Percentiles rank a stretch among this genome's conserved stretches.
These are phyloP conservation scores for Hylomyscus alleni DNA, from an alignment of 2,797 vertebrate genomes.

Conservation along the genomic window DNA sequence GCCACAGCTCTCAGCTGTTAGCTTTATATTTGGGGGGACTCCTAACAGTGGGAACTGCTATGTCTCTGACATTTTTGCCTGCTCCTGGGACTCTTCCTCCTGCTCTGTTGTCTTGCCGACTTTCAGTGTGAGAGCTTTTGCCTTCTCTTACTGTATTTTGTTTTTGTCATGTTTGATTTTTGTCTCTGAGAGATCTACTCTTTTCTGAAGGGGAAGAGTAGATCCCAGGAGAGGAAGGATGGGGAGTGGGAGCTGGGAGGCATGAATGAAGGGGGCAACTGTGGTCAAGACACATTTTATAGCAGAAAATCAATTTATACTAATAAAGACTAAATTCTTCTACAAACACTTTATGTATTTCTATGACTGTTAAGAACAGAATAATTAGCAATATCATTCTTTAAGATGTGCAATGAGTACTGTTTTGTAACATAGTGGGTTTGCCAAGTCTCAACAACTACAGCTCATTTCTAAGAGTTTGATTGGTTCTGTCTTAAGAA, in stretches of 20 bases:
- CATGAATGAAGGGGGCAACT: background rate
- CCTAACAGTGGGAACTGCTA: too few species aligned
- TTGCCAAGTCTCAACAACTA: slow-evolving; percentile 38
- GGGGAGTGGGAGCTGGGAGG: too few species aligned
- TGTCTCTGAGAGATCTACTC: background rate
- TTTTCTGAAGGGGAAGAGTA: background rate
- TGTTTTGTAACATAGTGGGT: background rate
- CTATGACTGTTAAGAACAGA: background rate
- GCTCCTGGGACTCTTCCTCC: too few species aligned
- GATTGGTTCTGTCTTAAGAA: background rate
- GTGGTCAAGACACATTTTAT: background rate
- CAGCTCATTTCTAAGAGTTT: background rate
- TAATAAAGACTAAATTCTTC: background rate
- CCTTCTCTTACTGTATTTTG: background rate
- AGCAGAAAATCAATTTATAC: background rate
- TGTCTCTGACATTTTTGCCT: background rate
- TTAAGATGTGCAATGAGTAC: background rate
- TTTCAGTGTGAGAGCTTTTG: background rate
- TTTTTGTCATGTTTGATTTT: background rate
- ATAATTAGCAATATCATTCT: slow-evolving; percentile 26
- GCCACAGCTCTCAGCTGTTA: background rate
- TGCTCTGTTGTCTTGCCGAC: background rate
- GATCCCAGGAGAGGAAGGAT: background rate
- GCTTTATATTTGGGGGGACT: background rate
- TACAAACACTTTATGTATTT: background rate